Base-by-base conservation (phyloP, 2,888 invertebrate species). In the Andrena hattorfiana region DNA sequence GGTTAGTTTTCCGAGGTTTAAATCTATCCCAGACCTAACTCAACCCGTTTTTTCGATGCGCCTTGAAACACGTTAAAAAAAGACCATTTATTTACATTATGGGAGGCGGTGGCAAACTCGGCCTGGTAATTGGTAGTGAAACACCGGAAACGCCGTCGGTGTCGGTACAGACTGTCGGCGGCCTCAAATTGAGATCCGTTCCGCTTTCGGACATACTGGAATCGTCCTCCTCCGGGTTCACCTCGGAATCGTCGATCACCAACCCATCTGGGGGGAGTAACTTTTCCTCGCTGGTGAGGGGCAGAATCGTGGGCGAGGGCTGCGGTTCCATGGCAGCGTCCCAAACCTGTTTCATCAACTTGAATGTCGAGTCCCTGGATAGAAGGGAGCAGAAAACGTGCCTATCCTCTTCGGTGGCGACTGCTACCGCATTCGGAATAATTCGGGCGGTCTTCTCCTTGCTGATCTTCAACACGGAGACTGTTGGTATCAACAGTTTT, bases 401-500 rank as follows among this genome's bases (percentile, higher is more conserved):
- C 83, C 96, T 95, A 67, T 98, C 97, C 90, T 97, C 97, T 64
- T 96, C 95, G n/a, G 98, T 98, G 78, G 96, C 95, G 49, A 98
- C 97, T 35, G 98, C 98, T 77, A 99, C 97, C 16, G 99, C 99
- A 94, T 99, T 99, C 67, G 99, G 99, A 91, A 99, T 98, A 88
- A 99, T 98, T 88, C 97, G 96, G 1, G 98, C 99, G 79, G 98
- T 98, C 94, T 98, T 98, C 94, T 98, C 98, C 93, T 98, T 98
- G 59, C 97, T 98, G 91, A 99, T 97, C 93, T 97, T 96, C 72
- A 97, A 96, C 76, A 99, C 98, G 80, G 97, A 97, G 76, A 96
- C 95, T 87, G 98, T 97, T 63, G 98, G 98, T 92, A 99, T 98
- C 90, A 98, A 95, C 89, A 98, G 95, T 97, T 98, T 98, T 92